Evolutionary conservation across 2,888 invertebrate genomes (phyloP), one percentile per base, ranked within the genome.

Genomic region (Furcula furcula): DNA sequence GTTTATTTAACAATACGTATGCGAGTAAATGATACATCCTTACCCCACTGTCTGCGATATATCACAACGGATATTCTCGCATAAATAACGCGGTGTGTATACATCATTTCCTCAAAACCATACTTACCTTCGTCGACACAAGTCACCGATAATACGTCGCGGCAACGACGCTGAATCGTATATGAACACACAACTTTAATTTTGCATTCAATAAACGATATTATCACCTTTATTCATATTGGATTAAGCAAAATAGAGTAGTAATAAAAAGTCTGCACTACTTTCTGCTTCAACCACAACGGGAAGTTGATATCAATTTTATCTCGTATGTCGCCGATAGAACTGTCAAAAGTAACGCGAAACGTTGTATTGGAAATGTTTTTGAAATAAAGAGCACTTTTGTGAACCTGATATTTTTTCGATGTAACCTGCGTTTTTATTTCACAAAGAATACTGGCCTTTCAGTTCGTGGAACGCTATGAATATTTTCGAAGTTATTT

Each of bases 281-380:
- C 22, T 23, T 39, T 33, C 29, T 29, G 29, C 19, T 26, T 40
- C 50, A 44, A 11, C 28, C 2, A 12, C 30, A 14, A n/a, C 31
- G 34, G 40, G 40, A 50, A 34, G 34, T 36, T 29, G 10, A 14
- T 36, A 45, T 45, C 22, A 30, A 30, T 50, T n/a, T 50, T 29
- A 36, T 27, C 19, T 29, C 29, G 18, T 39, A 7, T 10, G 31
- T 19, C 19, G 32, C 36, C 45, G 40, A 47, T 40, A 50, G 40
- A 31, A 16, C 40, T 47, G 50, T 47, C 47, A 45, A 45, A 36
- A 45, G 28, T 32, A 29, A n/a, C n/a, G n/a, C 31, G 11, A 32
- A 34, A 36, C 27, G 50, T 29, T 41, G 9, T 37, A 31, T 26
- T 30, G 27, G 34, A 39, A 12, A 26, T 23, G 25, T 38, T 48